Base-by-base conservation (phyloP, 1,140 invertebrate species). In the Solenopsis invicta region DNA sequence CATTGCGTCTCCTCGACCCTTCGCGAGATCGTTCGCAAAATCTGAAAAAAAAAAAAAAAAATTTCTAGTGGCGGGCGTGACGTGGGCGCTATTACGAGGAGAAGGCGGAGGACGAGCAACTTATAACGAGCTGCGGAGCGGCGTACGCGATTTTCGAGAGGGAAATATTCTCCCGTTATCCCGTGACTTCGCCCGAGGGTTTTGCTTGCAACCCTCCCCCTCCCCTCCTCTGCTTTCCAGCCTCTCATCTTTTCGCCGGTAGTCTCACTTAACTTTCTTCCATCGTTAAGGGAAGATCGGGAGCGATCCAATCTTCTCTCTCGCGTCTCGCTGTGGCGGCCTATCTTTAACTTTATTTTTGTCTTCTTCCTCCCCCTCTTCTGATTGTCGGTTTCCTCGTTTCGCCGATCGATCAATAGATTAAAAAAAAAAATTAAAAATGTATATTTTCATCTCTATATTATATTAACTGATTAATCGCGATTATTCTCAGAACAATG, bases 251-350 rank as follows among this genome's bases (percentile, higher is more conserved):
- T n/a, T 37, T 24, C 56, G 29, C 85, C 48, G 45, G 52, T 48
- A 80, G 62, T 61, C 69, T 74, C 67, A 61, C 41, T 74, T 52
- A 82, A 82, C 67, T 84, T 84, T 54, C 18, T 34, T 71, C 21
- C 77, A 13, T 50, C 76, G 75, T 69, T 67, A 78, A 75, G 62
- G 72, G 13, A 48, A 67, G 56, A 56, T 74, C 59, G 66, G 56
- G 41, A 74, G 59, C 77, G 64, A 90, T 90, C 85, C 85, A 89
- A 89, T 90, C 72, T 90, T 87, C 52, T 54, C 29, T 59, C n/a
- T 45, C 34, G 21, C 41, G 48, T 4, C 59, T 4, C 59, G 13
- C 34, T 61, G 29, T 34, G n/a, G 21, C n/a, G n/a, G 21, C n/a
- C 52, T 64, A 64, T 87, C 52, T 34, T 21, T 66, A 21, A 29